Base-by-base conservation (phyloP, 2,797 vertebrate species). In the Lagocephalus sceleratus region DNA sequence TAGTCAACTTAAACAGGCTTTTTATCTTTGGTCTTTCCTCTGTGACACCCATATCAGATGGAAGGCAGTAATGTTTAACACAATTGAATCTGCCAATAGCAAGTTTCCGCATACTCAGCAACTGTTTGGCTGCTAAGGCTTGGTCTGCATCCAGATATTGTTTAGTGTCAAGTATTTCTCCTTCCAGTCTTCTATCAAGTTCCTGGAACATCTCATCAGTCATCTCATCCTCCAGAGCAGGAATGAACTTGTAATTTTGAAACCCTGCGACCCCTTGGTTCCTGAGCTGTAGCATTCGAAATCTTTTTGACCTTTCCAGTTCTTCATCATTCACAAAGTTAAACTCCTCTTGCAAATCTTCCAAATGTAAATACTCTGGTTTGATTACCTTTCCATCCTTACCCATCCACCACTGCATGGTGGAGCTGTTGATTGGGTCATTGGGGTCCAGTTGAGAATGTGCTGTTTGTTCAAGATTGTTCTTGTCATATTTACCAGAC, bases 361-460 rank as follows among this genome's bases (percentile, higher is more conserved):
- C 96, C n/a, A 95, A 76, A 7, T 95, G 90, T 77, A 99, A 99
- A 78, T 92, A 96, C 12, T 94, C 89, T 0, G 95, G 92, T 57
- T 92, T 73, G 0, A 55, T 91, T 3, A 94, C 85, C 49, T 95
- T 93, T n/a, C 94, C 93, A 0, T 91, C 91, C 22, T 89, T 91
- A 17, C 67, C 92, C 85, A 96, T 99, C 92, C 22, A 98, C 92
- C 5, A 98, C 80, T 99, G 95, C 95, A 99, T 98, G 64, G 99
- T 81, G 58, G 93, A 91, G 45, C 91, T 89, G 4, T 98, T 99
- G 73, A 85, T 95, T 2, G 97, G 97, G 78, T 99, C 96, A 15
- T 99, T 99, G 20, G 97, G 97, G 83, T 99, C 97, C 5, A 98
- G 92, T 16, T 93, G 92, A 17, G 94, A 94, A 77, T 98, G 94